Conservation (phyloP, 2,113 vertebrate species). For the Hippotragus niger region DNA sequence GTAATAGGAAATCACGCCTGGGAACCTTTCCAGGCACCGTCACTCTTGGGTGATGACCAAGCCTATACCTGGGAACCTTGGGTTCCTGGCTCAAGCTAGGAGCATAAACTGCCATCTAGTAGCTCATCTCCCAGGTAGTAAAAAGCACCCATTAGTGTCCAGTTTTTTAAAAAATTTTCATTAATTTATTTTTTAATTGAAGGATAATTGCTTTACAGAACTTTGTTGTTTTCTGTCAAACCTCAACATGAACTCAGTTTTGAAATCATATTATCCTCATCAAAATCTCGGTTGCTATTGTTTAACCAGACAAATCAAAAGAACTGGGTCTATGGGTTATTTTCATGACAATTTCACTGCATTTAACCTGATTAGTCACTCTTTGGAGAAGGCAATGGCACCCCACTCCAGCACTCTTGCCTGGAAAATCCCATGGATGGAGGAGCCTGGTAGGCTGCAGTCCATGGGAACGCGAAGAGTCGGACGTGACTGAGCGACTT, state of each 20-base stretch:
- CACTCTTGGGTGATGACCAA: neutral
- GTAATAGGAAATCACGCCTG: neutral
- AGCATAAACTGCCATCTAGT: neutral
- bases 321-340: neutral
- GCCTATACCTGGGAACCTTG: neutral
- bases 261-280: neutral
- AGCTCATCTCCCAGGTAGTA: neutral
- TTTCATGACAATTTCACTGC: neutral
- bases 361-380: neutral
- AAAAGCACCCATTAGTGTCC: neutral
- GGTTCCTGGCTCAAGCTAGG: neutral
- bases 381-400: too few relatives aligned
- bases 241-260: neutral
- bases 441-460: too few relatives aligned
- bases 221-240: neutral
- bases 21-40: neutral
- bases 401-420: too few relatives aligned
- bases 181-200: neutral
- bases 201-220: neutral
- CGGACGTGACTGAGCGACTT: too few relatives aligned
- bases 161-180: neutral
- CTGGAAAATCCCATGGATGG: too few relatives aligned
- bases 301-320: neutral
- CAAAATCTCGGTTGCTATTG: neutral
- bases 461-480: too few relatives aligned